Evolutionary conservation across 2,113 vertebrate species (phyloP).

Genomic region (Zosterops lateralis): DNA sequence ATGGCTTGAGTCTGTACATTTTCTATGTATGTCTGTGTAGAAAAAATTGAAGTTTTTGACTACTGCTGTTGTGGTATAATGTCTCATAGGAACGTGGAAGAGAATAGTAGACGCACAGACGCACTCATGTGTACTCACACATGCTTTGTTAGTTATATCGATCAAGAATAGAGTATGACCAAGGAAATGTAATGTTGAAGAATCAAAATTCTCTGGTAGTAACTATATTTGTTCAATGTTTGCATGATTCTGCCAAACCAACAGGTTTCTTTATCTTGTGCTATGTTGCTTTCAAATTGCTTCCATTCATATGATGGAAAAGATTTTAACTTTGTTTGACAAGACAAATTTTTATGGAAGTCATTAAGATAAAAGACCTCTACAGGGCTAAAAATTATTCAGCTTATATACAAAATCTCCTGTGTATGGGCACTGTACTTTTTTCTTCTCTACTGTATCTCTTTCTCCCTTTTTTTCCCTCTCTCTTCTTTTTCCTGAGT

Average conservation of each 20-base stretch:
- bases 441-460: background rate
- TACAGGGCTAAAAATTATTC: constrained; percentile 27
- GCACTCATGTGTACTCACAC: background rate
- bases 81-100: background rate
- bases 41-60: background rate
- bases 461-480: background rate
- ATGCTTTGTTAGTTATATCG: background rate
- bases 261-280: background rate
- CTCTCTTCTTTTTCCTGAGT: background rate
- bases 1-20: background rate
- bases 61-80: background rate
- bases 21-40: background rate
- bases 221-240: background rate
- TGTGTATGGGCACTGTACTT: background rate
- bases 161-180: background rate
- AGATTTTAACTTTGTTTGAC: constrained; percentile 60
- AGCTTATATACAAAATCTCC: constrained; percentile 25
- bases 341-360: constrained; percentile 57
- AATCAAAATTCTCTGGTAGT: background rate
- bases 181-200: background rate
- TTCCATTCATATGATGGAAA: constrained; percentile 46
- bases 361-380: constrained; percentile 61
- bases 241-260: background rate
- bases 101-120: background rate
- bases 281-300: constrained; percentile 48